Conservation (phyloP, 2,113 vertebrate species). For the Sphyrna mokarran region DNA sequence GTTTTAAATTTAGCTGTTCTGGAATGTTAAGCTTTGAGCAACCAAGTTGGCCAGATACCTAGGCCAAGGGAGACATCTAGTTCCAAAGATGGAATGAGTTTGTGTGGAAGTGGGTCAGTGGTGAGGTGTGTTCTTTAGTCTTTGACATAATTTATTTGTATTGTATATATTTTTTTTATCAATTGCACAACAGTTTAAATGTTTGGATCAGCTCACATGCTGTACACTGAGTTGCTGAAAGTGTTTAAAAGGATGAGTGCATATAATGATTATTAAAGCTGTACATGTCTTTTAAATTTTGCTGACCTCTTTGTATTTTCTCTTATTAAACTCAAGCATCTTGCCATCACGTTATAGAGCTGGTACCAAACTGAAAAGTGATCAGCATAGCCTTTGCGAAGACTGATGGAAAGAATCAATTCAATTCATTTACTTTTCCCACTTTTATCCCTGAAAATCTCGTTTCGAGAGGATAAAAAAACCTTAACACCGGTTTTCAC, state of each 20-base stretch:
- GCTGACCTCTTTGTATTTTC: background rate
- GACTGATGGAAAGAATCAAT: background rate
- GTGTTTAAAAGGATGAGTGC: background rate
- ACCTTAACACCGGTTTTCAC: background rate
- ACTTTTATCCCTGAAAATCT: background rate
- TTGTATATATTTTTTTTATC: constrained; percentile 33
- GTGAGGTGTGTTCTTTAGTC: constrained; percentile 9
- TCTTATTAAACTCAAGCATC: background rate
- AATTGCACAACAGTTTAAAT: constrained; percentile 2
- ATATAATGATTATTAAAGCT: constrained; percentile 23
- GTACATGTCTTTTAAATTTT: background rate
- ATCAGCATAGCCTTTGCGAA: background rate
- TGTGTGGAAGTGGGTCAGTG: background rate
- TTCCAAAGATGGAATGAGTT: constrained; percentile 13
- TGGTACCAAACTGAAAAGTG: background rate
- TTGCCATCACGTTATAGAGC: background rate
- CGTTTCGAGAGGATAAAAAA: background rate
- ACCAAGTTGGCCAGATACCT: background rate
- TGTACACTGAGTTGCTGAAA: constrained; percentile 7
- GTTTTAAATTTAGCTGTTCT: background rate
- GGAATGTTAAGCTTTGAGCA: background rate
- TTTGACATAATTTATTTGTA: constrained; percentile 29
- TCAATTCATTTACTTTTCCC: background rate
- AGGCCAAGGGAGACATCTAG: background rate
- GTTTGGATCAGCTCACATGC: background rate